These are phyloP conservation scores for Leucopsar rothschildi DNA, from an alignment of 2,113 vertebrate species.

Conservation along the genomic window DNA sequence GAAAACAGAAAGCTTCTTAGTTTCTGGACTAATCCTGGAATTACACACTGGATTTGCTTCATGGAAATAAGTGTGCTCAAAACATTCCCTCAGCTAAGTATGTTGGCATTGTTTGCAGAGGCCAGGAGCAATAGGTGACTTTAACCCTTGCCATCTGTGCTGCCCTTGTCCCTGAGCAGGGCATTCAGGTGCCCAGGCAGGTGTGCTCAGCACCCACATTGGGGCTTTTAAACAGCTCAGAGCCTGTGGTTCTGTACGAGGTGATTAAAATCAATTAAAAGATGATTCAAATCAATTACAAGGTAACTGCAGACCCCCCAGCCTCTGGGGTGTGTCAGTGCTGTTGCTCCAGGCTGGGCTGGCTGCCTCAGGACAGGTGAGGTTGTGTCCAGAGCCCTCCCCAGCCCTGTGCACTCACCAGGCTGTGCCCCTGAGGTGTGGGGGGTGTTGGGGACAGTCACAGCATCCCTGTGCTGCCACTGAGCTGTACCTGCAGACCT, in stretches of 20 bases:
- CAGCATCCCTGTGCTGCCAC: not conserved
- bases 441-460: not conserved
- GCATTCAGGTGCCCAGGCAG: fast-evolving
- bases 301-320: not conserved
- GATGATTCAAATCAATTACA: not conserved
- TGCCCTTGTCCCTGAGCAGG: not conserved
- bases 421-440: fast-evolving
- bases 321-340: not conserved
- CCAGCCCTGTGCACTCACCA: not conserved
- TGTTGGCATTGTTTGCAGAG: not conserved
- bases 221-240: no score
- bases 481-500: not conserved
- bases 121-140: not conserved
- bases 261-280: not conserved
- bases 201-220: fast-evolving
- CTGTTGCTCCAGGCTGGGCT: fast-evolving
- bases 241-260: fast-evolving
- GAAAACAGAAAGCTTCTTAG: slow-evolving; percentile 36
- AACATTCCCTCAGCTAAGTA: slow-evolving; percentile 1
- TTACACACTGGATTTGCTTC: slow-evolving; percentile 49
- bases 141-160: not conserved
- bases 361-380: fast-evolving
- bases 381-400: not conserved
- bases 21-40: slow-evolving; percentile 45
- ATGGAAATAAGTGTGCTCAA: slow-evolving; percentile 26